Conservation (phyloP, 2,888 invertebrate genomes). For the Metopia argyrocephala region DNA sequence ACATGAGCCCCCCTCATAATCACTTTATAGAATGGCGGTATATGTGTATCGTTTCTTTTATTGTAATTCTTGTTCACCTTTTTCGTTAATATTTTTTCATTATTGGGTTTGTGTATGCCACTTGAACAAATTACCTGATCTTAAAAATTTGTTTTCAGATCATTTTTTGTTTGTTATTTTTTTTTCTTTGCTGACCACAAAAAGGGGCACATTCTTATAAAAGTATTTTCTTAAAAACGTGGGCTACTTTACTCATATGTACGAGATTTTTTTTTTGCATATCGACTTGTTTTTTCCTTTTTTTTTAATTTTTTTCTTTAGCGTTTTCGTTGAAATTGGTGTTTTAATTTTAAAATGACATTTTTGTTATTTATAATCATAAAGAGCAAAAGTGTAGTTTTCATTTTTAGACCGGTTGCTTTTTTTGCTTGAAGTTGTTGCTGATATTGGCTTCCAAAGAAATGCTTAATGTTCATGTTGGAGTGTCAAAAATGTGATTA, state of each 20-base stretch:
- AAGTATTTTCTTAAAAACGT: conserved; percentile 50
- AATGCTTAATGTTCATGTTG: conserved; percentile 57
- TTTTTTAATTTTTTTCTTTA: neutral
- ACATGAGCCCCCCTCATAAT: conserved; percentile 55
- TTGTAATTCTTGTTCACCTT: conserved; percentile 24
- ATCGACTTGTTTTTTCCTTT: neutral
- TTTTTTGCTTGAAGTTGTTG: neutral
- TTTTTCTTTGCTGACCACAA: neutral
- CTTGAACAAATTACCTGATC: conserved; percentile 60
- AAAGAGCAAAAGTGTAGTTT: conserved; percentile 35
- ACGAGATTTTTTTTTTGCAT: neutral
- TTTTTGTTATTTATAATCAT: conserved; percentile 58
- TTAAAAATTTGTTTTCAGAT: conserved; percentile 58
- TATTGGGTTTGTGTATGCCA: conserved; percentile 27
- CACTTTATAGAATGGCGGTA: conserved; percentile 48
- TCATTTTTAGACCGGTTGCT: conserved; percentile 3
- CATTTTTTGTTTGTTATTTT: neutral
- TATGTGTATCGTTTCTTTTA: conserved; percentile 30
- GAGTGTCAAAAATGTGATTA: conserved; percentile 62
- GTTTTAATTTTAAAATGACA: conserved; percentile 56
- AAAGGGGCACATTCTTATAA: conserved; percentile 23
- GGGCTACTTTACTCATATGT: conserved; percentile 20
- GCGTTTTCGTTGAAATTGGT: conserved; percentile 29
- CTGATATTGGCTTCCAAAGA: conserved; percentile 29
- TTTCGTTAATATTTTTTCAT: conserved; percentile 35